Base-by-base conservation (phyloP, 1,140 invertebrate genomes). In the Neuroterus valhalla region DNA sequence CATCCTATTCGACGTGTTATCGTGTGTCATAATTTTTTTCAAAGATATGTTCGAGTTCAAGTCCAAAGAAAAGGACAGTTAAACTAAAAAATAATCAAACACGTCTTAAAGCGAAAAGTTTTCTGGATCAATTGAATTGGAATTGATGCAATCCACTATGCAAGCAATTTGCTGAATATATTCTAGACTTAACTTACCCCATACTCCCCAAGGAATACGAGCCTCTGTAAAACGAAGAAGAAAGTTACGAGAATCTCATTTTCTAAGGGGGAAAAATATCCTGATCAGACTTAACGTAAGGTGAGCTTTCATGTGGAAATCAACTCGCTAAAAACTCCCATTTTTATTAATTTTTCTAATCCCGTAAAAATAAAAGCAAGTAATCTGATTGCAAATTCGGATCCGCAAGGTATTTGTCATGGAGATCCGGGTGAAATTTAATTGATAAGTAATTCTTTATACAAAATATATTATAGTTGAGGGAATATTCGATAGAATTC, bases 101-200 rank as follows among this genome's bases (percentile, higher is more conserved):
- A 2, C 8, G 14, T 31, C 8, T 31, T 5, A 15, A n/a, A 55
- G 21, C 31, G 31, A 62, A 38, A 11, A 38, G 4, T 38, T 70
- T 42, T 2, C 14, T 1, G 46, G 17, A 52, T 52, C 21, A 62
- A 62, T 73, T 26, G 17, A 46, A 17, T 45, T 14, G 45, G 50
- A 73, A 68, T 50, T 68, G n/a, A 23, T 68, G 66, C 45, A 42
- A 74, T 70, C 68, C 15, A 62, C 55, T 62, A 31, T 26, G 26
- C 15, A 62, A 31, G 55, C 55, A 62, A 62, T 11, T 62, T 62
- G n/a, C 55, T 62, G 55, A 38, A 62, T 62, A 62, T 62, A 31
- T 15, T 62, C 14, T 12, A 55, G 19, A 48, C 48, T n/a, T 26
- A 3, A 62, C n/a, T 62, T 38, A 62, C 52, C 52, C 26, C 52